Base-by-base conservation (phyloP, 2,113 vertebrate species). In the Syngnathus typhle region DNA sequence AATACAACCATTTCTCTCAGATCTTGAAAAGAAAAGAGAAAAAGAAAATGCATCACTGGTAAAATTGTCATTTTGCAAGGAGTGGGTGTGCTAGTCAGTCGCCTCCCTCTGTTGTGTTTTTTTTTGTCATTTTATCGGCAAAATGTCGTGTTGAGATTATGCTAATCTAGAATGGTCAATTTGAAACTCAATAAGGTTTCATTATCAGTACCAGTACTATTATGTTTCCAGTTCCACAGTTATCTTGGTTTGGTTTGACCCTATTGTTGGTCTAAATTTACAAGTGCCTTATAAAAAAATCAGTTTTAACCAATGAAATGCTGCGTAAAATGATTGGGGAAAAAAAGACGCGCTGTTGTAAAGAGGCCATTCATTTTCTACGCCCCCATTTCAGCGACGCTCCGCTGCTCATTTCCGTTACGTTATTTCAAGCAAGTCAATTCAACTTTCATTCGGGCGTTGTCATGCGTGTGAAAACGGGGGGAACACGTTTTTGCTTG, bases 361-460 rank as follows among this genome's bases (percentile, higher is more conserved):
- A 16, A 15, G 61, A 75, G 75, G 80, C 74, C 79, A 84, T 88
- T 85, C 82, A 87, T 88, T 84, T 68, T 76, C 5, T 38, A 80
- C 78, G 72, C 75, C 76, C 77, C 77, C 71, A 18, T 83, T 81
- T 75, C 65, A 47, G 70, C 59, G 39, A 44, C 27, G 70, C 69
- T 43, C 44, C 69, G 64, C 38, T 70, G 65, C 69, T 76, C 68
- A 62, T 85, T 88, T 88, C 87, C 84, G 87, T 87, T 89, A 84
- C 82, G 74, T 84, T 85, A 67, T 72, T 80, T 77, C 70, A 69
- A 70, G 60, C 64, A 41, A 70, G 63, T 76, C 76, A 81, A 79
- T 79, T 79, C 82, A 85, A 85, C 77, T 84, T 84, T 75, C 15
- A 64, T 11, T 55, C 82, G 89, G 88, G 88, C 89, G 88, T 90